A percentile compares a stretch with the other conserved stretches of the same genome.
Evolutionary conservation across 2,888 invertebrate species (phyloP).

Genomic region (Xiphydria camelus): DNA sequence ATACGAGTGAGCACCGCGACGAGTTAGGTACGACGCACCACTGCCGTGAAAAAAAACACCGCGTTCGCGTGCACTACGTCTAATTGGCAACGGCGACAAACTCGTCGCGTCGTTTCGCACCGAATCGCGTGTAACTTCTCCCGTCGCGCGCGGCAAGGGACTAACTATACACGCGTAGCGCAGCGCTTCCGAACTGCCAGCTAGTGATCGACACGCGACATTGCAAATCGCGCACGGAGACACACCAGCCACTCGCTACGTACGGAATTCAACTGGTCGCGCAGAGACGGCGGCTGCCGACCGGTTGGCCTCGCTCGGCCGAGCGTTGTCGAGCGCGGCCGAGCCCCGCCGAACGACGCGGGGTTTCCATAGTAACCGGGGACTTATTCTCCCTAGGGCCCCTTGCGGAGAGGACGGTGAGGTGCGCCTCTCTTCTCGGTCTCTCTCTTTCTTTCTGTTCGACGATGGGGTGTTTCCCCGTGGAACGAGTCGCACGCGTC

Average conservation of each 20-base stretch:
- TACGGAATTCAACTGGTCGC: constrained; percentile 48
- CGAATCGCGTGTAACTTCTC: too few species aligned
- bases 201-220: constrained; percentile 6
- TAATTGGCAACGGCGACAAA: too few species aligned
- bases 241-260: constrained; percentile 39
- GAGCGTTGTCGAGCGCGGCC: constrained; percentile 28
- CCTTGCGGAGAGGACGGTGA: not conserved
- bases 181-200: too few species aligned
- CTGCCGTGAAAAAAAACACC: too few species aligned
- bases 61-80: too few species aligned
- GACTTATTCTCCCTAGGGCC: constrained; percentile 24
- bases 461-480: constrained; percentile 5
- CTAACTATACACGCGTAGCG: too few species aligned
- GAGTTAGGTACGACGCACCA: too few species aligned
- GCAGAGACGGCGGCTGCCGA: constrained; percentile 40
- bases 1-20: too few species aligned
- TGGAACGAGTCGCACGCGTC: not conserved
- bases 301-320: constrained; percentile 53
- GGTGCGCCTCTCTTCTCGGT: not conserved
- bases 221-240: not conserved
- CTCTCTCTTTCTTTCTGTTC: not conserved
- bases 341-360: constrained; percentile 26
- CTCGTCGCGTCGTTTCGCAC: too few species aligned
- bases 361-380: constrained; percentile 47
- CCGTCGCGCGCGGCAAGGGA: too few species aligned